Percentiles rank a stretch among this genome's conserved stretches.
Evolutionary conservation across 2,888 invertebrate species (phyloP).

Genomic region (Scaptomyza cyrtandrae): DNA sequence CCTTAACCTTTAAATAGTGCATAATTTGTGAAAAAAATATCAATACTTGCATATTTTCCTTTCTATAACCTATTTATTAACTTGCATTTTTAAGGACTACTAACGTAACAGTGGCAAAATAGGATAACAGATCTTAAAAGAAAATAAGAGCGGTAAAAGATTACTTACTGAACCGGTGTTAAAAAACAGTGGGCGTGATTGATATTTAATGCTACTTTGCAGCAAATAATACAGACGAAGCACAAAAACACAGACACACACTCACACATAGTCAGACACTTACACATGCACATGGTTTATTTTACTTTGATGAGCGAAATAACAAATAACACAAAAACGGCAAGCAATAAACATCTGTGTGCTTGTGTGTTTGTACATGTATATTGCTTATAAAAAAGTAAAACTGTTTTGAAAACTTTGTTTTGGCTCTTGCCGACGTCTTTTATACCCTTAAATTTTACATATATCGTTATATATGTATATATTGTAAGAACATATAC

Average conservation of each 20-base stretch:
- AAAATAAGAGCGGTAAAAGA: slow-evolving; percentile 24
- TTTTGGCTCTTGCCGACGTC: slow-evolving; percentile 9
- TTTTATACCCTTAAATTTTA: slow-evolving; percentile 26
- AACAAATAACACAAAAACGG: slow-evolving; percentile 51
- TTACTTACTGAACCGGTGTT: slow-evolving; percentile 6
- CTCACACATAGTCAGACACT: slow-evolving; percentile 6
- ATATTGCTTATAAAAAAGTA: slow-evolving; percentile 65
- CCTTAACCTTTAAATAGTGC: no score
- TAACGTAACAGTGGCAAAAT: no score
- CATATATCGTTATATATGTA: no score
- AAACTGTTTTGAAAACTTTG: slow-evolving; percentile 35
- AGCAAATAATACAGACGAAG: slow-evolving; percentile 8
- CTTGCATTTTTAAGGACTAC: no score
- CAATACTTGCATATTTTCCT: no score
- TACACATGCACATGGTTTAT: slow-evolving; percentile 44
- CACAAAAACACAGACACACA: slow-evolving; percentile 3
- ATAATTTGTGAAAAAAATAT: no score
- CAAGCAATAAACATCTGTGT: slow-evolving; percentile 13
- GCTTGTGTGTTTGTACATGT: slow-evolving; percentile 6
- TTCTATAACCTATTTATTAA: no score
- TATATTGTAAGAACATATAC: no score
- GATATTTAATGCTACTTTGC: slow-evolving; percentile 36
- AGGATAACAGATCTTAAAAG: slow-evolving; percentile 1
- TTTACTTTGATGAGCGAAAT: slow-evolving; percentile 67
- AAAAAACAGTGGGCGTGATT: slow-evolving; percentile 7